Evolutionary conservation across 2,888 invertebrate species (phyloP).

Genomic region (Lasioglossum marginatum): DNA sequence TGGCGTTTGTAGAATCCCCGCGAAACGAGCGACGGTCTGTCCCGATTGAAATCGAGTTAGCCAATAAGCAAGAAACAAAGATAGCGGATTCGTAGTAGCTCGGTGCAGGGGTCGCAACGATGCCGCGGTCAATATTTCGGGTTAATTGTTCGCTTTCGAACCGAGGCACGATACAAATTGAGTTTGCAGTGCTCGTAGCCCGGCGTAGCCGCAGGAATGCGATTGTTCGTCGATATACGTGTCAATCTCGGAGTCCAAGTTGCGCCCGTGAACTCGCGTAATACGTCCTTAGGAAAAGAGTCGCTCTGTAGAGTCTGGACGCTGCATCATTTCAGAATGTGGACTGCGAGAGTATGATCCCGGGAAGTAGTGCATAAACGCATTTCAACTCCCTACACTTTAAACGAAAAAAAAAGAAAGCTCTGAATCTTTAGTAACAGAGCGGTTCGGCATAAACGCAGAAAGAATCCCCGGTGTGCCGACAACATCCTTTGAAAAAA

Average conservation of each 20-base stretch:
- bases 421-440: background rate
- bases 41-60: constrained; percentile 44
- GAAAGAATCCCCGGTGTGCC: background rate
- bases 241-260: constrained; percentile 13
- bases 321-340: background rate
- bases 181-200: constrained; percentile 38
- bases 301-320: background rate
- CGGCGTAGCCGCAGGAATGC: constrained; percentile 22
- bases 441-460: background rate
- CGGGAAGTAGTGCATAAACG: too few species aligned
- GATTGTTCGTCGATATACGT: constrained; percentile 28
- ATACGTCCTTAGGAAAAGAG: background rate
- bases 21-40: background rate
- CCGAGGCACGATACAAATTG: constrained; percentile 46
- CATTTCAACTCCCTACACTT: too few species aligned
- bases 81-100: constrained; percentile 21
- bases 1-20: background rate
- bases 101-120: constrained; percentile 26
- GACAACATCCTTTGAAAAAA: background rate
- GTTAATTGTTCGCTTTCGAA: constrained; percentile 62
- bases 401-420: too few species aligned
- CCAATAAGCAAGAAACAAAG: constrained; percentile 43
- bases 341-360: background rate
- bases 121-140: constrained; percentile 39
- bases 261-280: background rate